Conservation (phyloP, 1,140 invertebrate species). For the Trichonephila clavipes region DNA sequence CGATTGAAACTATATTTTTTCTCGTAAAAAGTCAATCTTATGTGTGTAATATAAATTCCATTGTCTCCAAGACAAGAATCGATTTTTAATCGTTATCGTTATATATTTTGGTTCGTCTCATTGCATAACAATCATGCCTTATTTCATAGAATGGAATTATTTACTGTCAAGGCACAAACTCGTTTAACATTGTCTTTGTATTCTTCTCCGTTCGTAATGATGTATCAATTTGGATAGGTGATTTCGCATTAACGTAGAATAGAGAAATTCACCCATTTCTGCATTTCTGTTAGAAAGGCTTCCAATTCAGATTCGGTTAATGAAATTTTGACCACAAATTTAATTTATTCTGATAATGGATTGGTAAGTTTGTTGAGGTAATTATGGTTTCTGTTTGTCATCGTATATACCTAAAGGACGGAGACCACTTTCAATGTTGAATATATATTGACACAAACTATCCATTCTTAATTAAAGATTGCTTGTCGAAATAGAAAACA, state of each 20-base stretch:
- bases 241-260: background rate
- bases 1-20: too few species aligned
- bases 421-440: background rate
- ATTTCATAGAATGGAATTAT: background rate
- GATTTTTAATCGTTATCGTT: background rate
- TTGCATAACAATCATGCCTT: background rate
- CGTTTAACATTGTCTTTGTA: background rate
- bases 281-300: background rate
- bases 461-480: background rate
- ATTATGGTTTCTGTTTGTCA: slow-evolving; percentile 4
- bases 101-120: background rate
- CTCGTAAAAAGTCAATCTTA: too few species aligned
- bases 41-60: too few species aligned
- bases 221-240: background rate
- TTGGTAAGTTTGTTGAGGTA: background rate
- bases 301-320: background rate
- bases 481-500: background rate
- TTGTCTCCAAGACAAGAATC: background rate
- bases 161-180: background rate
- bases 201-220: background rate
- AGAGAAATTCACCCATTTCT: background rate
- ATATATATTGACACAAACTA: background rate
- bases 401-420: background rate
- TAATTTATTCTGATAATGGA: background rate
- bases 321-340: background rate